Evolutionary conservation across 2,888 invertebrate genomes (phyloP), one percentile per base, ranked within the genome.

Genomic region (Pandemis cinnamomeana): DNA sequence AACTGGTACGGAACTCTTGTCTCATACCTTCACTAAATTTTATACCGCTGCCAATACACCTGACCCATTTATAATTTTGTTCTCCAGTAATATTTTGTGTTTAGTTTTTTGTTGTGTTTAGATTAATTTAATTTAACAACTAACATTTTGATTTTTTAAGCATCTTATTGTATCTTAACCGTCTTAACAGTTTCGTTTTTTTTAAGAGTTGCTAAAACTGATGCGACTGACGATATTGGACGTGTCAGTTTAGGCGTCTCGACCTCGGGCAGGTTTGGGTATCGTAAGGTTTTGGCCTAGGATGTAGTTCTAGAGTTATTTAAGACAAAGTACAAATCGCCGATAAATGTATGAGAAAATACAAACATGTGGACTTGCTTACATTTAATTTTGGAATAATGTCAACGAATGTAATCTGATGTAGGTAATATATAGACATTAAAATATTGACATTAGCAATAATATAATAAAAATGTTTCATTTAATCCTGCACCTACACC

Each of bases 321-420:
- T 94, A 94, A 93, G 93, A 92, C 91, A 93, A 91, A 94, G 94
- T 94, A 94, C 94, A 94, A 94, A 93, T 91, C 89, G 90, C 92
- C 89, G 91, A 88, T 90, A 90, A 78, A 87, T 90, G 89, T 91
- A 90, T 91, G 89, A 89, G 87, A 86, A 78, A 74, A 74, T 74
- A 70, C 76, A 86, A 87, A 85, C 85, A 88, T 92, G 92, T 93
- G 91, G 92, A 74, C 93, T 94, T 93, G 91, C 91, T 91, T 92
- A 91, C 89, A 89, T 91, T 91, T 91, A 90, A 91, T 90, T 92
- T 91, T 88, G 89, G 89, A 91, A 92, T 87, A 89, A 89, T 91
- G 94, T 94, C 94, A 94, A 94, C 94, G 94, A 94, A 94, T 94
- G 93, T 94, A 94, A 94, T 94, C 94, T 92, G 94, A 91, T 84